Evolutionary conservation across 2,113 vertebrate genomes (phyloP), one percentile per base, ranked within the genome.

Genomic region (Orthonyx spaldingii): DNA sequence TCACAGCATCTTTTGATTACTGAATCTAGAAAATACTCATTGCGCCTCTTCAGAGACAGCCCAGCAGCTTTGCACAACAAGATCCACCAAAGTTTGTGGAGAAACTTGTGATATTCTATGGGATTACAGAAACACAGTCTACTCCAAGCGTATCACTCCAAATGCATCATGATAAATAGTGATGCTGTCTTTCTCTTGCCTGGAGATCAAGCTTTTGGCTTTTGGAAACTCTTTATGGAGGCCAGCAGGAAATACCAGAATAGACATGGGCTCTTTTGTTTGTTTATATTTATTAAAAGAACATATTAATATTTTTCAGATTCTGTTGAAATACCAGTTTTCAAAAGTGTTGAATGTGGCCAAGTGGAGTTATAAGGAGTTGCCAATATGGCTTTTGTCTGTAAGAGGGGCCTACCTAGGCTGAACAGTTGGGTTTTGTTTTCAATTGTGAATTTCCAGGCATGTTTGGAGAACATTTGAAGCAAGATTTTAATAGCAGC

Each of bases 261-360:
- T 18, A 79, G n/a, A 39, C 0, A 3, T 7, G 0, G 3, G 6
- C 3, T 86, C 20, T 46, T 74, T 65, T 50, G 0, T 46, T 83
- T 1, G 18, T 86, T 66, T 88, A 27, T 71, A n/a, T 49, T 61
- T 55, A 30, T 86, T 66, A 18, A 10, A 75, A 53, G 20, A 60
- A 49, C 52, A n/a, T 64, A 52, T 52, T 63, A 33, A 13, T 52
- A 76, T 6, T 61, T 57, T 81, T 89, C 16, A 50, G 26, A 68
- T 78, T 70, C 42, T 71, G 8, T 63, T 71, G 23, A 87, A 71
- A 50, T 44, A 70, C 13, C 5, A 16, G 9, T 71, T 85, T 85
- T 71, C 14, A 44, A 75, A 93, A 33, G 7, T 59, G 18, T 63
- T 55, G 9, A 28, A 5, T 26, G 13, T 70, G 22, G 8, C 41